Base-by-base conservation (phyloP, 2,888 invertebrate species). In the Alloplasta piceator region DNA sequence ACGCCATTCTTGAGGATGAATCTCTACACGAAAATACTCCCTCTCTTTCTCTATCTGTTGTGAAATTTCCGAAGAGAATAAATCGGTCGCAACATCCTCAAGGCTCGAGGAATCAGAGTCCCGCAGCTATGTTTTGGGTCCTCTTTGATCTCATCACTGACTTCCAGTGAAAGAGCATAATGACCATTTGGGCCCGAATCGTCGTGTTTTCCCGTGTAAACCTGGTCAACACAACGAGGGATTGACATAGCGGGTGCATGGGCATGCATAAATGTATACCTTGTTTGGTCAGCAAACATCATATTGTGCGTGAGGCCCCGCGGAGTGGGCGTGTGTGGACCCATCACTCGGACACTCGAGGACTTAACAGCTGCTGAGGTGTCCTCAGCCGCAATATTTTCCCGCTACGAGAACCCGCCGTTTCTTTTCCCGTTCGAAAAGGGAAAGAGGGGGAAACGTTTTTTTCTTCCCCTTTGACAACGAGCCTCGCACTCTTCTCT, bases 1-100 rank as follows among this genome's bases (percentile, higher is more conserved):
- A 90, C 89, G 86, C 88, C 85, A 89, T 75, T 71, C 48, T 50
- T 16, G 67, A 63, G 58, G 26, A 16, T 36, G 74, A 68, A 68
- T 39, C 58, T 46, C 36, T 61, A 61, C 50, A 14, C 52, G 14
- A 52, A 14, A 43, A 39, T 38, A 46, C 43, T 72, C 46, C n/a
- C 58, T 43, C 72, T 67, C 50, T 43, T 61, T 16, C 46, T 52
- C 41, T n/a, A n/a, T n/a, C n/a, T n/a, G n/a, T 43, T 26, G 16
- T 43, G 60, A 56, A 46, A 67, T 36, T 39, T 52, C 46, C 56
- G 39, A 26, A 14, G 36, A 66, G 61, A 68, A 67, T 68, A 43
- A 12, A 41, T 52, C 41, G 26, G 43, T 85, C 67, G 14, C n/a
- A 36, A 39, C 16, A 26, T 41, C 52, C n/a, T 60, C 39, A 48